A percentile compares a stretch with the other conserved stretches of the same genome.
Conservation (phyloP, 2,113 vertebrate genomes). For the Rutilus rutilus region DNA sequence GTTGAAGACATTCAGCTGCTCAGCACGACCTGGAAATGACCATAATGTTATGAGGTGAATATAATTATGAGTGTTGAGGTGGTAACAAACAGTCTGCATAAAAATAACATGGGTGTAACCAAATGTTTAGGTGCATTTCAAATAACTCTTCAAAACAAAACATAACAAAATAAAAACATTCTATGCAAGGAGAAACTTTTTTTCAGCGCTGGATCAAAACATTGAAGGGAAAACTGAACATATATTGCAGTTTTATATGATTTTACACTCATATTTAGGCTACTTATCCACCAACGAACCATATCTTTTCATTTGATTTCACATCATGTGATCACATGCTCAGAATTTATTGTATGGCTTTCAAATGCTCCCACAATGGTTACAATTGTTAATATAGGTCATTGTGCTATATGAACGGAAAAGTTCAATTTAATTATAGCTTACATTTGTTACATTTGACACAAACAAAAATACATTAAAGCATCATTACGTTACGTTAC, state of each 20-base stretch:
- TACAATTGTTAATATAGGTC: too few relatives aligned
- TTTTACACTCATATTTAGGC: neutral
- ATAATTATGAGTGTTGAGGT: neutral
- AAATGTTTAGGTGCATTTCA: neutral
- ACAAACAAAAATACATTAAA: neutral
- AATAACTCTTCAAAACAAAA: too few relatives aligned
- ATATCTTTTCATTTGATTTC: neutral
- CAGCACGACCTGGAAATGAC: neutral
- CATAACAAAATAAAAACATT: too few relatives aligned
- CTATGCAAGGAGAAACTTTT: too few relatives aligned
- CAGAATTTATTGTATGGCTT: neutral
- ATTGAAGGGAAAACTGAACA: neutral
- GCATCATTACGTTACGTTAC: neutral
- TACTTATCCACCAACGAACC: neutral
- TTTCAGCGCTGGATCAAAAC: too few relatives aligned
- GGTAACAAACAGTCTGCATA: neutral
- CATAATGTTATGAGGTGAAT: too few relatives aligned
- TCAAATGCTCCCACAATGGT: neutral
- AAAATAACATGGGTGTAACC: neutral
- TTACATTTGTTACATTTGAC: neutral
- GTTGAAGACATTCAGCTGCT: neutral
- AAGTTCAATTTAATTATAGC: neutral
- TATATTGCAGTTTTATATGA: neutral
- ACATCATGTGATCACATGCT: neutral
- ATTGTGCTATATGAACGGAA: neutral